Evolutionary conservation across 2,888 invertebrate species (phyloP).

Genomic region (Drosophila infuscata): DNA sequence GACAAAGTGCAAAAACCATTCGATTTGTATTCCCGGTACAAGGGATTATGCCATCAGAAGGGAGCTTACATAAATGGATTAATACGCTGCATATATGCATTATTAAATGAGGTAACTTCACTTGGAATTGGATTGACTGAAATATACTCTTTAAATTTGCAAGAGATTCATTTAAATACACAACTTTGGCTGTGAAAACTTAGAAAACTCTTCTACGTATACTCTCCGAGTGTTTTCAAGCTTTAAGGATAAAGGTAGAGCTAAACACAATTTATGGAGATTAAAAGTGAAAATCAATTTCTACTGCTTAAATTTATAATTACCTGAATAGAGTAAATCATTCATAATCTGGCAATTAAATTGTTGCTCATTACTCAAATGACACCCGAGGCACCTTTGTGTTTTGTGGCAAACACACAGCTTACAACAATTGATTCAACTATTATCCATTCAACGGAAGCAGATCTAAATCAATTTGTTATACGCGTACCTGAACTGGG

Average conservation of each 20-base stretch:
- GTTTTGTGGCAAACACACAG: background rate
- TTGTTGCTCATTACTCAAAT: background rate
- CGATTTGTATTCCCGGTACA: background rate
- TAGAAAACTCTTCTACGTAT: background rate
- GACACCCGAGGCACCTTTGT: background rate
- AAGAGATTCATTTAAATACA: background rate
- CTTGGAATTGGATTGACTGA: background rate
- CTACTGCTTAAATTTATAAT: background rate
- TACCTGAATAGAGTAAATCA: background rate
- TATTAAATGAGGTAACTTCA: background rate
- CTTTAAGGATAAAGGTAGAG: background rate
- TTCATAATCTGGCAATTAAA: background rate
- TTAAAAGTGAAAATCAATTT: slow-evolving; percentile 5
- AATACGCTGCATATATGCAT: background rate
- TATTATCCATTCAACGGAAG: slow-evolving; percentile 24
- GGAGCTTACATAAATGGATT: slow-evolving; percentile 1
- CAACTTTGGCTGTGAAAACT: background rate
- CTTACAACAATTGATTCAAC: slow-evolving; percentile 6
- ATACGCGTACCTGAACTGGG: background rate
- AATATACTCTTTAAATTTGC: background rate
- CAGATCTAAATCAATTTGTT: slow-evolving; percentile 5
- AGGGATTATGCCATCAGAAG: slow-evolving; percentile 7
- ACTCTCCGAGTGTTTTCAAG: background rate
- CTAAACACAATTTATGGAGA: background rate
- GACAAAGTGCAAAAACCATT: slow-evolving; percentile 11